A percentile compares a stretch with the other conserved stretches of the same genome.
Evolutionary conservation across 2,797 vertebrate genomes (phyloP).

Genomic region (Astyanax mexicanus): DNA sequence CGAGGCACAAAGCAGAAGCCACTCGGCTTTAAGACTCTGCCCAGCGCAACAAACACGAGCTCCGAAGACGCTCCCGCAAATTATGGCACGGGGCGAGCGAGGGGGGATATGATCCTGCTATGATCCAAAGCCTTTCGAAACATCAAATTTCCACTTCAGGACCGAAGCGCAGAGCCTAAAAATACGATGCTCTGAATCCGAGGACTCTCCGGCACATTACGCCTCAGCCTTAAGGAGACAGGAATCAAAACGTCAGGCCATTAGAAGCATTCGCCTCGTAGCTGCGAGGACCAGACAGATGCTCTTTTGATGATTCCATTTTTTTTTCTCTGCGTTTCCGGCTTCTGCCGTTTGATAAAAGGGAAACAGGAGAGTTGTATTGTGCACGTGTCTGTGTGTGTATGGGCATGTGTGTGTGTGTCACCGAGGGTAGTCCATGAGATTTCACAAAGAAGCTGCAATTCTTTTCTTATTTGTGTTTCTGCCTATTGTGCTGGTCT

Average conservation of each 20-base stretch:
- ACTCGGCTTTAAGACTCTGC: constrained; percentile 33
- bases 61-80: constrained; percentile 44
- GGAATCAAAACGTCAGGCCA: constrained; percentile 44
- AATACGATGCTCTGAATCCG: constrained; percentile 60
- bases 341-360: constrained; percentile 40
- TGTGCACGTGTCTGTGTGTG: background rate
- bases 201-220: constrained; percentile 52
- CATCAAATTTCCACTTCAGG: constrained; percentile 50
- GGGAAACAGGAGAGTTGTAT: background rate
- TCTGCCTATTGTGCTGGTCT: constrained; percentile 40
- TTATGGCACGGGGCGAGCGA: constrained; percentile 23
- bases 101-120: constrained; percentile 35
- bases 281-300: constrained; percentile 1
- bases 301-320: constrained; percentile 36
- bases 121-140: constrained; percentile 59
- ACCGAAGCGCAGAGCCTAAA: constrained; percentile 62
- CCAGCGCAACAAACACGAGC: constrained; percentile 1
- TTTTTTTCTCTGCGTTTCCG: constrained; percentile 37
- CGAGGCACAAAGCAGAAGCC: constrained; percentile 38
- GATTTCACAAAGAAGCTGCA: constrained; percentile 38
- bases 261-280: constrained; percentile 28
- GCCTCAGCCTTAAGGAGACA: constrained; percentile 43
- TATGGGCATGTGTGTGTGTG: background rate
- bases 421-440: constrained; percentile 5
- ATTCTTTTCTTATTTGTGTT: constrained; percentile 30